A percentile compares a stretch with the other conserved stretches of the same genome.
These are phyloP conservation scores for Neotragus moschatus DNA, from an alignment of 2,113 vertebrate genomes.

Conservation along the genomic window DNA sequence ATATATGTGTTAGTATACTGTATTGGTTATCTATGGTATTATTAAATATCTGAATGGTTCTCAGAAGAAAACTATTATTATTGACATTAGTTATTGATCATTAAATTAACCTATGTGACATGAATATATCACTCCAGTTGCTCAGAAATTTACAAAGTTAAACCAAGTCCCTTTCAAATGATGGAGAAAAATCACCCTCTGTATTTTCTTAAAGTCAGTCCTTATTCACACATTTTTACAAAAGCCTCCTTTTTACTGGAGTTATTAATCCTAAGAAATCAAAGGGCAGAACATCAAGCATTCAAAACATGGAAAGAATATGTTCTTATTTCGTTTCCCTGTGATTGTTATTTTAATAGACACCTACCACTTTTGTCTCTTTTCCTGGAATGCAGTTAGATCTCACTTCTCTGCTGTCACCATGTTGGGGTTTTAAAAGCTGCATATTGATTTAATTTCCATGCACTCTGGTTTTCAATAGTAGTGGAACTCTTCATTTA, in stretches of 20 bases:
- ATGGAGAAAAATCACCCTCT: background rate
- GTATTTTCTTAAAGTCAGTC: background rate
- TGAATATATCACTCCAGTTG: background rate
- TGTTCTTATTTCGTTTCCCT: slow-evolving; percentile 66
- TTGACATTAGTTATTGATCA: background rate
- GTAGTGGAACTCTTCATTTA: slow-evolving; percentile 69
- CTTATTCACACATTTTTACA: slow-evolving; percentile 21
- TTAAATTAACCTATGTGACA: background rate
- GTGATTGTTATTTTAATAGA: slow-evolving; percentile 76
- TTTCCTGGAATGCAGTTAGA: slow-evolving; percentile 69
- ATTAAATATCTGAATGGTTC: background rate
- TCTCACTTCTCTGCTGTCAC: slow-evolving; percentile 71
- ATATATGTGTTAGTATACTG: no score
- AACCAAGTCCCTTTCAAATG: slow-evolving; percentile 31
- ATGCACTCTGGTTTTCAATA: slow-evolving; percentile 66
- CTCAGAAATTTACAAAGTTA: slow-evolving; percentile 31
- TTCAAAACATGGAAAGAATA: slow-evolving; percentile 44
- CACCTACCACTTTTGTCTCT: slow-evolving; percentile 73
- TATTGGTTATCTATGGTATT: background rate
- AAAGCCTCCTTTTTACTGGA: background rate
- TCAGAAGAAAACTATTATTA: background rate
- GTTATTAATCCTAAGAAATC: slow-evolving; percentile 46
- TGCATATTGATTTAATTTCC: slow-evolving; percentile 74
- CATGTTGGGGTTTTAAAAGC: slow-evolving; percentile 73
- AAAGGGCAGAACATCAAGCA: slow-evolving; percentile 44